A percentile compares a stretch with the other conserved stretches of the same genome.
Evolutionary conservation across 2,113 vertebrate species (phyloP).

Genomic region (Corvus moneduloides): DNA sequence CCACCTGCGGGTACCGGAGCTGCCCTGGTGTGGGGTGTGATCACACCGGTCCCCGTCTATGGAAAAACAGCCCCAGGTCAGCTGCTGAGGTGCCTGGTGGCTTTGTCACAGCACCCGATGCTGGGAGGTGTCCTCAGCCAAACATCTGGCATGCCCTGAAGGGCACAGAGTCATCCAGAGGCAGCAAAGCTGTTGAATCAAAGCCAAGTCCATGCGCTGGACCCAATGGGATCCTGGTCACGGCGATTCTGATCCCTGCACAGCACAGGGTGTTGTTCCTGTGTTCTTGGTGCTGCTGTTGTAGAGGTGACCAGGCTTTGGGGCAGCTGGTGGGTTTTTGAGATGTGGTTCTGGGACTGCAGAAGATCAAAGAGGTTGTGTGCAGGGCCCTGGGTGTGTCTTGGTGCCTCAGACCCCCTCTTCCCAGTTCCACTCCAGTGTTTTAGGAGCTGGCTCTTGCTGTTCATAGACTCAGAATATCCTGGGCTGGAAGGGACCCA

Average conservation of each 20-base stretch:
- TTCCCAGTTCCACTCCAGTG: not conserved
- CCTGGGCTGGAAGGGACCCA: not conserved
- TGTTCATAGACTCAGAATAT: not conserved
- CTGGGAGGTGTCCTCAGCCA: not conserved
- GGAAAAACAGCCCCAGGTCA: not conserved
- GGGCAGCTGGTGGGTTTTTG: not conserved
- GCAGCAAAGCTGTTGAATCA: not conserved
- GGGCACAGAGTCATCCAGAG: not conserved
- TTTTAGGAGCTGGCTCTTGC: not conserved
- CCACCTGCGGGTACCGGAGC: fast-evolving
- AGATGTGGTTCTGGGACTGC: fast-evolving
- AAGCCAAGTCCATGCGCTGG: not conserved
- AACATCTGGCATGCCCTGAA: not conserved
- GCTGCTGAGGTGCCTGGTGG: not conserved
- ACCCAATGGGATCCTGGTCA: fast-evolving
- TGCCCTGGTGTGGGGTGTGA: not conserved
- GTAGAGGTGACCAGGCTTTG: not conserved
- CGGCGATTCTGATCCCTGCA: not conserved
- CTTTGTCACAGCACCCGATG: not conserved
- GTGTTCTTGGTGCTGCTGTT: not conserved
- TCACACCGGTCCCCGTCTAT: fast-evolving
- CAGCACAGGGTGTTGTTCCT: not conserved
- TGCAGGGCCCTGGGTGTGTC: not conserved
- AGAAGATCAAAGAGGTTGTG: not conserved
- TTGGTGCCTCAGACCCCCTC: not conserved